Conservation (phyloP, 1,140 invertebrate genomes). For the Heliconius hewitsoni region DNA sequence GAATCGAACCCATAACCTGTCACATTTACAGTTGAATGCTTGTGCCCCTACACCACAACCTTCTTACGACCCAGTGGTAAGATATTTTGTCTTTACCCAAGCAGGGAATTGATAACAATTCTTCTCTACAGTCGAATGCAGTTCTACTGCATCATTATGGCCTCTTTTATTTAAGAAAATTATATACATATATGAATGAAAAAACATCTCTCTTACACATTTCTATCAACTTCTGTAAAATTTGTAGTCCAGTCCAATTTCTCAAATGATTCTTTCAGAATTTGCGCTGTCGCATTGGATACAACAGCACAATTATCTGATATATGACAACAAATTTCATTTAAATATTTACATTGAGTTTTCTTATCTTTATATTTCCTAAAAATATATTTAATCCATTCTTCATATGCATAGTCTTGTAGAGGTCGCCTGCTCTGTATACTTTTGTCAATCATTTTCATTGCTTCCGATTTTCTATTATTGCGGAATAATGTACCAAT, state of each 20-base stretch:
- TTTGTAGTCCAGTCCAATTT: conserved; percentile 60
- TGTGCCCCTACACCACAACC: too few relatives aligned
- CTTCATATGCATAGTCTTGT: conserved; percentile 56
- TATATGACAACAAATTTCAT: conserved; percentile 79
- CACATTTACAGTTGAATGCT: too few relatives aligned
- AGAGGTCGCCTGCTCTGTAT: conserved; percentile 50
- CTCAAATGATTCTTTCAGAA: conserved; percentile 56
- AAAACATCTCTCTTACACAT: conserved; percentile 42
- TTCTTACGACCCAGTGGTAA: too few relatives aligned
- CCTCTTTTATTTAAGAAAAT: neutral
- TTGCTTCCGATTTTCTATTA: conserved; percentile 80
- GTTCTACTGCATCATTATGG: too few relatives aligned
- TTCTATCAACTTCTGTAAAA: conserved; percentile 51
- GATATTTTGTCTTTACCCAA: too few relatives aligned
- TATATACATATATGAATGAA: neutral
- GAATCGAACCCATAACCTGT: too few relatives aligned
- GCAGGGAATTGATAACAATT: too few relatives aligned
- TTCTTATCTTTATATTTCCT: conserved; percentile 72
- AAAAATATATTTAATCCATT: conserved; percentile 76
- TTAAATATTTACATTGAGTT: conserved; percentile 64
- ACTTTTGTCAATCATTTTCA: conserved; percentile 80
- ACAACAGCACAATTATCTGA: conserved; percentile 58
- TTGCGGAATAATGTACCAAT: conserved; percentile 82
- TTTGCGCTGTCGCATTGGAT: conserved; percentile 47
- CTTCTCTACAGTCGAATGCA: too few relatives aligned